phyloP scores from a whole-genome alignment of 2,888 invertebrate species.

The Leptinotarsa juncta region DNA sequence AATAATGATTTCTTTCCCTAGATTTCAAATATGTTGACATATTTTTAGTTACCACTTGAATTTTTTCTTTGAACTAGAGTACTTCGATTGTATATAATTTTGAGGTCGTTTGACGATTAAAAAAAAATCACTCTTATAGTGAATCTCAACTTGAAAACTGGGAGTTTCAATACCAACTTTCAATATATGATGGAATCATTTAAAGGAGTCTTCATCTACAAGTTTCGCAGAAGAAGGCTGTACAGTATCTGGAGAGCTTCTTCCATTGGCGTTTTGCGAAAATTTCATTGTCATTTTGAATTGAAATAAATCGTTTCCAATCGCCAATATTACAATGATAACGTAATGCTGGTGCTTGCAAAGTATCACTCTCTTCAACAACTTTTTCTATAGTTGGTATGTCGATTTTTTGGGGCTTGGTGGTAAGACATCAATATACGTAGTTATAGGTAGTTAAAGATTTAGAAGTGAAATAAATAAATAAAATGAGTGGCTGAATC shows the following conservation, averaged over 20 bases:
- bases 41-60: too few species aligned
- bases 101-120: too few species aligned
- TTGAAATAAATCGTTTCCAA: constrained; percentile 87
- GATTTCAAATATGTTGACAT: too few species aligned
- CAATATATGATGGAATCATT: too few species aligned
- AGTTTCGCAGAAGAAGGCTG: constrained; percentile 46
- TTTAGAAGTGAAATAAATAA: too few species aligned
- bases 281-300: constrained; percentile 91
- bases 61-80: too few species aligned
- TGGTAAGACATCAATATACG: constrained; percentile 58
- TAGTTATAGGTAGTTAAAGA: constrained; percentile 31
- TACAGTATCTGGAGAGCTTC: constrained; percentile 65
- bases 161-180: too few species aligned
- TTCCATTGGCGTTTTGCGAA: constrained; percentile 76
- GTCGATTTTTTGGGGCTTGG: constrained; percentile 66
- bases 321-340: constrained; percentile 86
- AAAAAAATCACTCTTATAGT: too few species aligned
- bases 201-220: constrained; percentile 47
- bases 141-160: too few species aligned
- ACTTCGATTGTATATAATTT: too few species aligned
- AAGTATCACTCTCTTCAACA: constrained; percentile 82
- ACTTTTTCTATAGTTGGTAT: constrained; percentile 78
- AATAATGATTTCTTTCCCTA: too few species aligned
- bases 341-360: constrained; percentile 81
- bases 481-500: too few species aligned